Conservation (phyloP, 2,113 vertebrate genomes). For the Calonectris borealis region DNA sequence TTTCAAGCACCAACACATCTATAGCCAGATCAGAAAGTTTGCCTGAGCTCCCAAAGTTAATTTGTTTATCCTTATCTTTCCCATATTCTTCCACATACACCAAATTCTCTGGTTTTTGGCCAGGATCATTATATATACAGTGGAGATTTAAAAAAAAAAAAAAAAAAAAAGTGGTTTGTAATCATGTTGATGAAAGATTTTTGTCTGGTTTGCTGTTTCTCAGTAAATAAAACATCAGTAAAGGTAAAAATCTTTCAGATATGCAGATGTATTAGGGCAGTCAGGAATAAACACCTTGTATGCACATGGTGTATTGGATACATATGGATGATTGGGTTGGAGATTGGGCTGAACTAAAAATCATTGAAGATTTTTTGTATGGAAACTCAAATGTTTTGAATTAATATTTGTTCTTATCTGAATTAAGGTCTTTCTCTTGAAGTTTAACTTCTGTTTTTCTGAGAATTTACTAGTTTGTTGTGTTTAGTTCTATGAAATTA, state of each 20-base stretch:
- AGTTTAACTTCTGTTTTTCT: not conserved
- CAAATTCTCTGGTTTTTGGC: accelerated
- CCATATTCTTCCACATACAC: not conserved
- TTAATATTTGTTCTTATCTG: not conserved
- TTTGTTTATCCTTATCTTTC: not conserved
- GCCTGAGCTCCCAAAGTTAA: not conserved
- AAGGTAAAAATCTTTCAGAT: not conserved
- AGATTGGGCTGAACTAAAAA: not conserved
- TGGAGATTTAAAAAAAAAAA: not conserved
- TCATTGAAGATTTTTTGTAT: not conserved
- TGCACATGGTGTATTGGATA: not conserved
- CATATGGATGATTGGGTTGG: not conserved
- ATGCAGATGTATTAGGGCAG: not conserved
- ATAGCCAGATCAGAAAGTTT: not conserved
- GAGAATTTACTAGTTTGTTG: not conserved
- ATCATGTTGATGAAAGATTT: not conserved
- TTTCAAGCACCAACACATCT: not conserved
- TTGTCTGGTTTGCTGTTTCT: not conserved
- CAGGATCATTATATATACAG: not conserved
- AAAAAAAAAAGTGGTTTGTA: not conserved
- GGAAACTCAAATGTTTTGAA: not conserved
- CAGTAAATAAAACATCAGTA: not conserved
- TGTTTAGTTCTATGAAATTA: not conserved
- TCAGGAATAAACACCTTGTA: not conserved
- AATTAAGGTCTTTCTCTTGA: not conserved